Evolutionary conservation across 2,888 invertebrate genomes (phyloP).

Genomic region (Drosophila recens): DNA sequence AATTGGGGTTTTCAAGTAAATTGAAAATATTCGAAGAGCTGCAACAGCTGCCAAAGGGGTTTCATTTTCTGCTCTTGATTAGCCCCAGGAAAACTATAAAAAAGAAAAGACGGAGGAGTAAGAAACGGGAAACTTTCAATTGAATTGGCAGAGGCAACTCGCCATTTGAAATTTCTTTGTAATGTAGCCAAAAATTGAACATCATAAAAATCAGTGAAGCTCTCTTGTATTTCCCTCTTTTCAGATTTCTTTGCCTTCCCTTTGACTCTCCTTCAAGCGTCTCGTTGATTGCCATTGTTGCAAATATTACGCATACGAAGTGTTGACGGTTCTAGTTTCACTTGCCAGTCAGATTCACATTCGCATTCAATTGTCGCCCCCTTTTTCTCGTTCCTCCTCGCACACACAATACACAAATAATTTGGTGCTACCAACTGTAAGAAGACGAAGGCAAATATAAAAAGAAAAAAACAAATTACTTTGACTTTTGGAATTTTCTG

Average conservation of each 20-base stretch:
- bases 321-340: conserved; percentile 42
- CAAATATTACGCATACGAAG: conserved; percentile 63
- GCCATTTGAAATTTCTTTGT: conserved; percentile 40
- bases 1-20: conserved; percentile 52
- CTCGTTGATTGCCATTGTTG: conserved; percentile 60
- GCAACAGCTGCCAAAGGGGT: conserved; percentile 60
- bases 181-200: conserved; percentile 44
- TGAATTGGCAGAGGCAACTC: conserved; percentile 45
- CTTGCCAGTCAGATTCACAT: conserved; percentile 35
- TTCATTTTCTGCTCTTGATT: conserved; percentile 50
- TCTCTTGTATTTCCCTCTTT: conserved; percentile 1
- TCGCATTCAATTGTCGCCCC: conserved; percentile 32
- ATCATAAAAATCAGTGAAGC: conserved; percentile 59
- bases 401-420: conserved; percentile 60
- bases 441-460: conserved; percentile 16
- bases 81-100: conserved; percentile 30
- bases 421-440: conserved; percentile 14
- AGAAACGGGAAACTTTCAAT: conserved; percentile 51
- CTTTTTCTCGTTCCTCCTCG: not conserved
- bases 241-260: not conserved
- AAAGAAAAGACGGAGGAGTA: not conserved
- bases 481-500: conserved; percentile 65
- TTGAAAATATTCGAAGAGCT: conserved; percentile 48
- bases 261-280: not conserved
- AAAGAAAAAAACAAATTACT: conserved; percentile 50